Base-by-base conservation (phyloP, 1,140 invertebrate genomes). In the Drosophila orena region DNA sequence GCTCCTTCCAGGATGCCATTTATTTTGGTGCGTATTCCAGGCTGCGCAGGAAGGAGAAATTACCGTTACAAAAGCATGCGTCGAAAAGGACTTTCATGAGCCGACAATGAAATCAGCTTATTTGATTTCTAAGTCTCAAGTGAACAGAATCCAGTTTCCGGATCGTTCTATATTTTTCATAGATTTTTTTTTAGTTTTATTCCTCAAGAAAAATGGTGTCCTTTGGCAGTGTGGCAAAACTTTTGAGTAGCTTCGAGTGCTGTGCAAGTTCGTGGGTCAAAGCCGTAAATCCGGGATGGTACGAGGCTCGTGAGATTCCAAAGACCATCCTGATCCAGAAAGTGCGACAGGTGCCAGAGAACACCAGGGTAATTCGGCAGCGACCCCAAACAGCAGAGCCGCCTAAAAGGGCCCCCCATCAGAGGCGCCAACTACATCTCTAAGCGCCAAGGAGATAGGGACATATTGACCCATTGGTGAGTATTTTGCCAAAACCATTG, bases 201-300 rank as follows among this genome's bases (percentile, higher is more conserved):
- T 14, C 34, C 35, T 2, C 46, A 1, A 10, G 20, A 12, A 65
- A 4, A 34, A 85, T 85, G 77, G 60, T 57, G 7, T 49, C 12
- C 17, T 37, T 43, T n/a, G 77, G 81, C 22, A 70, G 81, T 47
- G 60, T 85, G 8, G 81, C 81, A 20, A 81, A 62, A 14, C 7
- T 85, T n/a, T 46, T 85, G 7, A 38, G 49, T 0, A 22, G 34
- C 11, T 35, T 62, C 0, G 27, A 81, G 11, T 37, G 52, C 35
- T 24, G 8, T 1, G 53, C 7, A 5, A 59, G 52, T 11, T 30
- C 24, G 4, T 85, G 81, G 81, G 6, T 85, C 0, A 55, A 68
- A 14, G 49, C 50, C 1, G 81, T 86, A 0, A 85, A 85, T 71
- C 81, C 81, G 0, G 11, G 53, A n/a, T 85, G 81, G 81, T 86